Percentiles rank a stretch among this genome's conserved stretches.
phyloP scores from a whole-genome alignment of 2,797 vertebrate species.

The Syngnathus rostellatus region DNA sequence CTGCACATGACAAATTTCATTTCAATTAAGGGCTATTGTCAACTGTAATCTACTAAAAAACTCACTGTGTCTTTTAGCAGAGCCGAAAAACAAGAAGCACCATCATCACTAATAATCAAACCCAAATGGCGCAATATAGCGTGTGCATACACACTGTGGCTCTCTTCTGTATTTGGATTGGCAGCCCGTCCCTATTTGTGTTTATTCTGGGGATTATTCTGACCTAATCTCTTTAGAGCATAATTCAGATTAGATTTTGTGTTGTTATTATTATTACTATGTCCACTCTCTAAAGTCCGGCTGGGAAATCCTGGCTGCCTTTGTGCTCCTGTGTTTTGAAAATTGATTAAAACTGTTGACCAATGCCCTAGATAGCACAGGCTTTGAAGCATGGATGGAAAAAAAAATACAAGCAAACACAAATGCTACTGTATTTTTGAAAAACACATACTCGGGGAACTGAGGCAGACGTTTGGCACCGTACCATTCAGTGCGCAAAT shows the following conservation, averaged over 20 bases:
- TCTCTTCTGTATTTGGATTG: conserved; percentile 10
- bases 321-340: conserved; percentile 53
- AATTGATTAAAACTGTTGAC: conserved; percentile 76
- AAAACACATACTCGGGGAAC: conserved; percentile 34
- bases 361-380: conserved; percentile 63
- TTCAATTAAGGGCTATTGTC: not conserved
- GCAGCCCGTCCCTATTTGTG: conserved; percentile 43
- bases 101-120: conserved; percentile 11
- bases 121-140: conserved; percentile 42
- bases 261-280: conserved; percentile 74
- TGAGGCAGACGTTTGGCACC: conserved; percentile 6
- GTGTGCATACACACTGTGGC: conserved; percentile 19
- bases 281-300: conserved; percentile 58
- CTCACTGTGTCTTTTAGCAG: not conserved
- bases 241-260: conserved; percentile 78
- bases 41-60: not conserved
- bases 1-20: not conserved
- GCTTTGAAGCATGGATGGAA: conserved; percentile 48
- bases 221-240: conserved; percentile 73
- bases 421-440: conserved; percentile 26
- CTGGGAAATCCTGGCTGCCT: conserved; percentile 49
- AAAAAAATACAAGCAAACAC: conserved; percentile 35
- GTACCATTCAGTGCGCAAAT: conserved; percentile 5
- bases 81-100: not conserved
- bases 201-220: conserved; percentile 74